Evolutionary conservation across 1,140 invertebrate genomes (phyloP), one percentile per base, ranked within the genome.

Genomic region (Drosophila lini): DNA sequence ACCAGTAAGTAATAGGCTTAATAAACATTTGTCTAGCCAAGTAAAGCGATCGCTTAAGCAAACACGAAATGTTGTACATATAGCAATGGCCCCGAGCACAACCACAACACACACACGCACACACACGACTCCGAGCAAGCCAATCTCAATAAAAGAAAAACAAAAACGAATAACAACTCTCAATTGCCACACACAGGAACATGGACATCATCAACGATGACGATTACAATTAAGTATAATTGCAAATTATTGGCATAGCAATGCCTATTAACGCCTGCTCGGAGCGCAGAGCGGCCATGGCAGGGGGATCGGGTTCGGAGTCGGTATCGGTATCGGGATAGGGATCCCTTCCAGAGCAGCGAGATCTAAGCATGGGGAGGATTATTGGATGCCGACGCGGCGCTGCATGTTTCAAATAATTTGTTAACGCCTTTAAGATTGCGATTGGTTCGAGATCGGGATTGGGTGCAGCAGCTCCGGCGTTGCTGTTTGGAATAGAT

Each of bases 171-270:
- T 15, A 77, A 60, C 47, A 53, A 80, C 55, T 76, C 61, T 57
- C 61, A 53, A 77, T 67, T 69, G 60, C 71, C 47, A 40, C 52
- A 56, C 50, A 76, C 44, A 67, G 55, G 42, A 74, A 74, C 60
- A 75, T 67, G 60, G 42, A 56, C 60, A 70, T 47, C 67, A 70
- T 52, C 59, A 64, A 65, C 77, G 56, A 70, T 84, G 59, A 80
- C 80, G 69, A 86, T 83, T 74, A 80, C 83, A 82, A 86, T 86
- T 86, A 86, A 88, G 68, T 88, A 77, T 86, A 86, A 86, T 86
- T 88, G 83, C 83, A 80, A 88, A 88, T 86, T 86, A 89, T 86
- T 88, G 80, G 80, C 83, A 86, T 86, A 70, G 77, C 83, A 86
- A 81, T 81, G 80, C 83, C 80, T 88, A 89, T 86, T 86, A 83